phyloP scores from a whole-genome alignment of 2,888 invertebrate genomes.

The Bombyx huttoni region DNA sequence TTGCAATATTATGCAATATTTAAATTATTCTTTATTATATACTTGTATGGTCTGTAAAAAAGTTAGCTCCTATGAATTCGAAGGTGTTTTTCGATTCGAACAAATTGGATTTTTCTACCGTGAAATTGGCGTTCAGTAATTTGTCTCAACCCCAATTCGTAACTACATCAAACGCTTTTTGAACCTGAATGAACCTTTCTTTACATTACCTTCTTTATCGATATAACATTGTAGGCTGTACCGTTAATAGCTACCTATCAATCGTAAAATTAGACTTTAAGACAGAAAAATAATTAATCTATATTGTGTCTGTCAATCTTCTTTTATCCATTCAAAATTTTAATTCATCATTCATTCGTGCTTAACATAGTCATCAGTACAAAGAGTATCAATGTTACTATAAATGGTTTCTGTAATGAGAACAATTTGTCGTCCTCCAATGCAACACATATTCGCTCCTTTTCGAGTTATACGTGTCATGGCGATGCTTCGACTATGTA shows the following conservation, averaged over 20 bases:
- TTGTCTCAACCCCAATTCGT: neutral
- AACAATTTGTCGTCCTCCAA: neutral
- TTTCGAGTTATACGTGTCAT: constrained; percentile 48
- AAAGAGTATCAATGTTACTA: constrained; percentile 10
- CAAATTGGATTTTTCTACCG: neutral
- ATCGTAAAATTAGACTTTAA: too few species aligned
- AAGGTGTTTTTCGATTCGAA: neutral
- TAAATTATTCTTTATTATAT: neutral
- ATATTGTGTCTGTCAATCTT: too few species aligned
- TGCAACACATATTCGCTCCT: constrained; percentile 9
- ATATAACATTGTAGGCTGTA: neutral
- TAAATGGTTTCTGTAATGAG: constrained; percentile 17
- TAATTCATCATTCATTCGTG: neutral
- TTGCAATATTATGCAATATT: too few species aligned
- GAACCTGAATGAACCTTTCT: neutral
- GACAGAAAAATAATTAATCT: too few species aligned
- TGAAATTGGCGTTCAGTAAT: neutral
- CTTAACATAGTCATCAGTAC: neutral
- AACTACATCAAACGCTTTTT: neutral
- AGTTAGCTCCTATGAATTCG: neutral
- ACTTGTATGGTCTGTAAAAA: neutral
- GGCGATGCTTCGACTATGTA: constrained; percentile 30
- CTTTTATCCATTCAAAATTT: neutral
- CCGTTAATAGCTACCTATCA: neutral
- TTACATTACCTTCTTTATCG: neutral